phyloP scores from a whole-genome alignment of 1,140 invertebrate genomes.

The Chironomus striatipennis region DNA sequence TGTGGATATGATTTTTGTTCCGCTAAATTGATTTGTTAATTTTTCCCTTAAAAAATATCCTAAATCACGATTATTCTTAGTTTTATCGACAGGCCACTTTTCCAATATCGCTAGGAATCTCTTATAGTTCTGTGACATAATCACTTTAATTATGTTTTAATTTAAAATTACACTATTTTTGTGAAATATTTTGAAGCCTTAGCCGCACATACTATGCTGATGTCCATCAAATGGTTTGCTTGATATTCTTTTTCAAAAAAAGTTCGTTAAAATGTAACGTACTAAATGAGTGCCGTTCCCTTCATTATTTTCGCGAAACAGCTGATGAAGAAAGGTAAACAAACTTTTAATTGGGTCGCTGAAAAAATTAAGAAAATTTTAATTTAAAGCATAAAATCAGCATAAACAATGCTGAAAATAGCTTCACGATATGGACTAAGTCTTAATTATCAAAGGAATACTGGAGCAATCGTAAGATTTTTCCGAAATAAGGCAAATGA shows the following conservation, averaged over 20 bases:
- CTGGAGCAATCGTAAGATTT: not conserved
- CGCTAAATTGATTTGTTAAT: constrained; percentile 55
- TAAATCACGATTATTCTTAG: constrained; percentile 68
- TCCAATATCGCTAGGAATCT: constrained; percentile 64
- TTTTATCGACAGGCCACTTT: constrained; percentile 67
- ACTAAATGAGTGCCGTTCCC: too few species aligned
- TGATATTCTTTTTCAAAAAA: too few species aligned
- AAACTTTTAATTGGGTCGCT: not conserved
- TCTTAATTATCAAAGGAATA: not conserved
- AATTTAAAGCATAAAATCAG: not conserved
- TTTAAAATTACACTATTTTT: too few species aligned
- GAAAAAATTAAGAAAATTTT: not conserved
- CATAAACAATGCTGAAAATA: not conserved
- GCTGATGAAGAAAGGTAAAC: too few species aligned
- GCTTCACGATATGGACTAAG: not conserved
- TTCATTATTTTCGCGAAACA: too few species aligned
- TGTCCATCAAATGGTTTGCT: too few species aligned
- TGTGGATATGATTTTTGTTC: constrained; percentile 45
- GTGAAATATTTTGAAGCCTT: too few species aligned
- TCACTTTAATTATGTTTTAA: constrained; percentile 28
- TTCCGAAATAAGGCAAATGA: not conserved
- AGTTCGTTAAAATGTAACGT: too few species aligned
- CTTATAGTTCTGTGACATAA: constrained; percentile 60
- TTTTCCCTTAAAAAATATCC: constrained; percentile 62
- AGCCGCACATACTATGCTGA: too few species aligned